A percentile compares a stretch with the other conserved stretches of the same genome.
phyloP scores from a whole-genome alignment of 2,113 vertebrate species.

The Oreotrochilus melanogaster region DNA sequence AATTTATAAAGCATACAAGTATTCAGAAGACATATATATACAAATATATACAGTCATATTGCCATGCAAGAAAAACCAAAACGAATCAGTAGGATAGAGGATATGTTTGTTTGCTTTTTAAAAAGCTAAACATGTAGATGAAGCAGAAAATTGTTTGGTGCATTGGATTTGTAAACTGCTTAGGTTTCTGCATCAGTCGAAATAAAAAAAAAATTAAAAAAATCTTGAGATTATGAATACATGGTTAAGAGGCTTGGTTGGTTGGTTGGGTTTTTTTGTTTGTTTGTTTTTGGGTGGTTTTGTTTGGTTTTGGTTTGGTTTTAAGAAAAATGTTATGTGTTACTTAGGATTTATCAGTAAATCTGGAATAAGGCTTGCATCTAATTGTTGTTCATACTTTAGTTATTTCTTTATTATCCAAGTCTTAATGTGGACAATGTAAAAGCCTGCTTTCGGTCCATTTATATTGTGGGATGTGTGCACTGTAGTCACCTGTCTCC shows the following conservation, averaged over 20 bases:
- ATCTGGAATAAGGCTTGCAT: neutral
- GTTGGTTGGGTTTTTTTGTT: neutral
- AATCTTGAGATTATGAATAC: conserved; percentile 43
- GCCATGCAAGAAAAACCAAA: neutral
- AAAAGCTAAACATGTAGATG: conserved; percentile 52
- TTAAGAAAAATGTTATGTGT: neutral
- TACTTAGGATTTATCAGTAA: neutral
- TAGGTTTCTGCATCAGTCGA: conserved; percentile 27
- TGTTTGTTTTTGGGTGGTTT: too few species aligned
- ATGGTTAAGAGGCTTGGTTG: neutral
- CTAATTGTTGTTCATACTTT: neutral
- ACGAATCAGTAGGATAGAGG: neutral
- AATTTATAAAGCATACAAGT: neutral
- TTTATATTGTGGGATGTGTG: neutral
- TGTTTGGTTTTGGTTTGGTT: conserved; percentile 38
- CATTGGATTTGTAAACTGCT: conserved; percentile 35
- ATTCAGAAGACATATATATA: neutral
- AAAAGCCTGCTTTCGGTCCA: neutral
- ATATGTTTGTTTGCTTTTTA: conserved; percentile 28
- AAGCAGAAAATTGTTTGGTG: conserved; percentile 73
- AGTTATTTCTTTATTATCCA: neutral
- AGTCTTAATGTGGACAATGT: neutral
- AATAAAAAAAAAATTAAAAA: conserved; percentile 26
- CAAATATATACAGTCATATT: neutral
- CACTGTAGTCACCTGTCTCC: neutral